Evolutionary conservation across 2,113 vertebrate genomes (phyloP).

Genomic region (Pseudorasbora parva): DNA sequence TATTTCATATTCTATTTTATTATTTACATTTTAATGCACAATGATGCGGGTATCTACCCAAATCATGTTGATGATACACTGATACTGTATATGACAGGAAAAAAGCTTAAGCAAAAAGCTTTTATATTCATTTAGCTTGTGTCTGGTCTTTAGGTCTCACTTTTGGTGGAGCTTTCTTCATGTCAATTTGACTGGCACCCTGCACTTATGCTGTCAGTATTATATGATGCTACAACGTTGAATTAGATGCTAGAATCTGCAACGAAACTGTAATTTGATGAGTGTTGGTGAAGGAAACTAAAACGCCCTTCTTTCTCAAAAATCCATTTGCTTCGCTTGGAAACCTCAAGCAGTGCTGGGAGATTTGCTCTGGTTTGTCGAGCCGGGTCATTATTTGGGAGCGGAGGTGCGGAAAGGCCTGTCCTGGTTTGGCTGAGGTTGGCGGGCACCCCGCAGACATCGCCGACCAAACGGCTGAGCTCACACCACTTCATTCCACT

Average conservation of each 20-base stretch:
- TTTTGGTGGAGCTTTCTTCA: conserved; percentile 44
- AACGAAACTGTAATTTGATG: conserved; percentile 65
- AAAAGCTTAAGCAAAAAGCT: conserved; percentile 19
- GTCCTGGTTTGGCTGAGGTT: conserved; percentile 64
- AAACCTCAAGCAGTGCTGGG: conserved; percentile 72
- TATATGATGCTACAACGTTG: conserved; percentile 59
- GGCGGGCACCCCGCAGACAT: conserved; percentile 45
- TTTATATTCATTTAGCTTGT: conserved; percentile 45
- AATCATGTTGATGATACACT: background rate
- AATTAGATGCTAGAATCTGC: conserved; percentile 52
- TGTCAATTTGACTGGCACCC: conserved; percentile 53
- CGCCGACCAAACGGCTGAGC: conserved; percentile 50
- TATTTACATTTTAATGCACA: background rate
- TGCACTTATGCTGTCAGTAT: conserved; percentile 71
- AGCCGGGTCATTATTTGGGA: conserved; percentile 70
- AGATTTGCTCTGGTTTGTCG: conserved; percentile 73
- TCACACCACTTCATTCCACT: conserved; percentile 43
- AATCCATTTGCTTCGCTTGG: conserved; percentile 59
- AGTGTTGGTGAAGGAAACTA: conserved; percentile 54
- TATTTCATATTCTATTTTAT: background rate
- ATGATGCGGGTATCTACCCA: background rate
- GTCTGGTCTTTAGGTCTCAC: conserved; percentile 61
- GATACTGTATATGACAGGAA: background rate
- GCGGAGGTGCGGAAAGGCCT: conserved; percentile 68
- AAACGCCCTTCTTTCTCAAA: conserved; percentile 66